phyloP scores from a whole-genome alignment of 2,113 vertebrate species.

The Daubentonia madagascariensis region DNA sequence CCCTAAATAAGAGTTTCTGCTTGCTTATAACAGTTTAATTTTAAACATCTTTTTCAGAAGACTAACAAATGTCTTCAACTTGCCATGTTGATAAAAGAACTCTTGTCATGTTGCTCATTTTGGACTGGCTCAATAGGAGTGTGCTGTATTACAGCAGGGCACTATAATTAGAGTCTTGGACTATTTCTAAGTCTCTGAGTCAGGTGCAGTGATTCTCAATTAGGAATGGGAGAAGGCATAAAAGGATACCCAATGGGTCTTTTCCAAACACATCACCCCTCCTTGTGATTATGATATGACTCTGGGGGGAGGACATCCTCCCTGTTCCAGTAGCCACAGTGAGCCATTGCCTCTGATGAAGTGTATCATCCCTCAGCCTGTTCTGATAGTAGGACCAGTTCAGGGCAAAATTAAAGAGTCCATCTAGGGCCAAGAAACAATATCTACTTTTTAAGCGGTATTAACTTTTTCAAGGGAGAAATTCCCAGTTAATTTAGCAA shows the following conservation, averaged over 20 bases:
- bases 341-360: not conserved
- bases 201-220: not conserved
- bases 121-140: too few relatives aligned
- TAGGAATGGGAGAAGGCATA: not conserved
- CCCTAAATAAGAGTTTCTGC: not conserved
- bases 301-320: not conserved
- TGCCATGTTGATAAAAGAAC: not conserved
- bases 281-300: not conserved
- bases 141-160: not conserved
- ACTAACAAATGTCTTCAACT: not conserved
- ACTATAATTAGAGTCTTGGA: not conserved
- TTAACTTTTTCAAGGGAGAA: slow-evolving; percentile 5
- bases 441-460: not conserved
- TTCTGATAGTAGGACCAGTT: not conserved
- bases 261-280: not conserved
- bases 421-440: not conserved
- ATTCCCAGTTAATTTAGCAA: not conserved
- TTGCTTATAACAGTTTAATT: not conserved
- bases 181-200: not conserved
- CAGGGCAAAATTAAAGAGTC: not conserved
- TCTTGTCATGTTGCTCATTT: accelerated
- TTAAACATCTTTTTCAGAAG: not conserved
- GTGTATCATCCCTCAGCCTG: not conserved
- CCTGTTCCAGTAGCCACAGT: not conserved
- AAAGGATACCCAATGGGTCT: not conserved